These are phyloP conservation scores for Musca vetustissima DNA, from an alignment of 1,140 invertebrate genomes.

Conservation along the genomic window DNA sequence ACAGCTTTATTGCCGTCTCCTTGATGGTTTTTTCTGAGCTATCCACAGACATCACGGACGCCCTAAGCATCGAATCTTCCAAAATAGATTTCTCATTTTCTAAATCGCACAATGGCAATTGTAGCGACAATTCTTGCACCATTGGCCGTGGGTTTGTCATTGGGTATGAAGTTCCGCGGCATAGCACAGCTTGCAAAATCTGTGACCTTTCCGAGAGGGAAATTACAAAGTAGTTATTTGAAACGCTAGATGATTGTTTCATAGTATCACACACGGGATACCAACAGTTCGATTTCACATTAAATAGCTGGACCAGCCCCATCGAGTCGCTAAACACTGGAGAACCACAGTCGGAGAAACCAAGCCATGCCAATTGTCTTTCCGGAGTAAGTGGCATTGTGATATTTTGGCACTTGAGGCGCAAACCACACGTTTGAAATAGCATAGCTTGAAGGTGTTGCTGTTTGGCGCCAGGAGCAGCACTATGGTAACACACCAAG, in stretches of 20 bases:
- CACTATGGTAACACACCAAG: slow-evolving; percentile 76
- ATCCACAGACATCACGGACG: slow-evolving; percentile 63
- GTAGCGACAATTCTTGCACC: slow-evolving; percentile 69
- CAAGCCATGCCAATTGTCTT: slow-evolving; percentile 76
- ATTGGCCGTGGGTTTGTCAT: slow-evolving; percentile 82
- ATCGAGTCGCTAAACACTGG: slow-evolving; percentile 68
- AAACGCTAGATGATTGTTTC: slow-evolving; percentile 65
- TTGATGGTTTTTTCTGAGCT: slow-evolving; percentile 66
- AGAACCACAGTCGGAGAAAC: slow-evolving; percentile 78
- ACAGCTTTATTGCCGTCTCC: slow-evolving; percentile 84
- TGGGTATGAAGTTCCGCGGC: slow-evolving; percentile 86
- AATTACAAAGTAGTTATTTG: slow-evolving; percentile 81
- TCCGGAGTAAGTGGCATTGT: slow-evolving; percentile 70
- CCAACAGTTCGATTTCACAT: slow-evolving; percentile 70
- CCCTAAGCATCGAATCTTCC: slow-evolving; percentile 75
- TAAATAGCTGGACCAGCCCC: slow-evolving; percentile 69
- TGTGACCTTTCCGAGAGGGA: slow-evolving; percentile 75
- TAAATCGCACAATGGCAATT: slow-evolving; percentile 80
- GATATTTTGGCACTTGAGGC: slow-evolving; percentile 39
- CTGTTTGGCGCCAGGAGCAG: slow-evolving; percentile 43
- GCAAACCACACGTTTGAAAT: slow-evolving; percentile 52
- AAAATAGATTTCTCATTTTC: slow-evolving; percentile 78
- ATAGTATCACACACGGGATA: slow-evolving; percentile 74
- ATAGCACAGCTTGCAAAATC: slow-evolving; percentile 78
- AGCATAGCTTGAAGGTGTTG: slow-evolving; percentile 65